Evolutionary conservation across 2,113 vertebrate genomes (phyloP).

Genomic region (Pantherophis guttatus): DNA sequence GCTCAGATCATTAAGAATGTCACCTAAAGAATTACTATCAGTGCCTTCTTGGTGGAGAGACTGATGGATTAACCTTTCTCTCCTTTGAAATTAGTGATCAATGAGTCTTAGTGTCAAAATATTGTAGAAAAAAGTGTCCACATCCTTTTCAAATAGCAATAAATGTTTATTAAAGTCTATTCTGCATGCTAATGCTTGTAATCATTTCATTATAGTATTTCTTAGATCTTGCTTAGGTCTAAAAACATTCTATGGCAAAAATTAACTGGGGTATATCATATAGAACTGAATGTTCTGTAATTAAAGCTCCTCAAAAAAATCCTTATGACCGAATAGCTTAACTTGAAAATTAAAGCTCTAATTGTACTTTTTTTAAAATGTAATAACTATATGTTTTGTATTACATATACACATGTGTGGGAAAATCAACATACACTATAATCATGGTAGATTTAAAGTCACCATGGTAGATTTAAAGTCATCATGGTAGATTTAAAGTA

Average conservation of each 20-base stretch:
- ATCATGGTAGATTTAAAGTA: too few relatives aligned
- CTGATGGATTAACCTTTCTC: conserved; percentile 91
- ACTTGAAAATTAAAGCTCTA: not conserved
- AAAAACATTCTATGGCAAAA: not conserved
- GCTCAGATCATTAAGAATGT: conserved; percentile 85
- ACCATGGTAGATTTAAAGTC: too few relatives aligned
- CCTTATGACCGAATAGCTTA: conserved; percentile 8
- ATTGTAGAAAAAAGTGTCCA: conserved; percentile 70
- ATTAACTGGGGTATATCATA: conserved; percentile 7
- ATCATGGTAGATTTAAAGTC: conserved; percentile 31
- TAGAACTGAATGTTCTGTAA: conserved; percentile 52
- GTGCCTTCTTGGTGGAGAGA: conserved; percentile 73
- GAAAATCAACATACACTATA: conserved; percentile 35
- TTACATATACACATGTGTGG: not conserved
- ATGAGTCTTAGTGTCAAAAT: conserved; percentile 77
- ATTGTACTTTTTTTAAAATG: not conserved
- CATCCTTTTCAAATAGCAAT: conserved; percentile 70
- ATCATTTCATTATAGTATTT: conserved; percentile 71
- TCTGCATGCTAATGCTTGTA: conserved; percentile 78
- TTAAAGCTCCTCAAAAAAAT: conserved; percentile 43
- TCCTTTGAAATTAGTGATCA: conserved; percentile 86
- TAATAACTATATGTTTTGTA: not conserved
- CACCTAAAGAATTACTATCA: conserved; percentile 86
- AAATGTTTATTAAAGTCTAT: conserved; percentile 76
- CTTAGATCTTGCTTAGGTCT: conserved; percentile 41